phyloP scores from a whole-genome alignment of 1,140 invertebrate genomes.

The Anoplolepis gracilipes region DNA sequence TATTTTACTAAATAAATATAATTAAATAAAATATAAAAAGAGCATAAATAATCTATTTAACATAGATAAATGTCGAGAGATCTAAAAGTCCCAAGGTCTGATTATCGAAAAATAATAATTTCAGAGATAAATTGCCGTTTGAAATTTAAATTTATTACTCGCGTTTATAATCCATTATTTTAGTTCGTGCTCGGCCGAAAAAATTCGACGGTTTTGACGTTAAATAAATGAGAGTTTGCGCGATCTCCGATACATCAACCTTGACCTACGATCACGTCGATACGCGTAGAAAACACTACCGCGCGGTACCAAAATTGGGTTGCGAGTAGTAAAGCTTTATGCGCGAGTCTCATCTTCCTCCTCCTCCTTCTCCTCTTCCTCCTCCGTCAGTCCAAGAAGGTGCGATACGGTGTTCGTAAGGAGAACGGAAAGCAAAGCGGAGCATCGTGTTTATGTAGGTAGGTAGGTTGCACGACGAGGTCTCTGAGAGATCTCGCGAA shows the following conservation, averaged over 20 bases:
- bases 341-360: not conserved
- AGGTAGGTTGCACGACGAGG: slow-evolving; percentile 75
- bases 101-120: no score
- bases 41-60: no score
- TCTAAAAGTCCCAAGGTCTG: no score
- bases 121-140: no score
- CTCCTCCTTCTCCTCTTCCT: slow-evolving; percentile 52
- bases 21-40: no score
- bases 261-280: slow-evolving; percentile 68
- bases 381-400: slow-evolving; percentile 63
- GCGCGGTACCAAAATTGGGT: slow-evolving; percentile 67
- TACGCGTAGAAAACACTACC: slow-evolving; percentile 49
- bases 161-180: slow-evolving; percentile 5
- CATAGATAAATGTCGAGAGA: no score
- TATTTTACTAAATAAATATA: no score
- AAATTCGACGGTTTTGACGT: not conserved
- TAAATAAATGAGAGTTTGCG: not conserved
- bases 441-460: slow-evolving; percentile 78
- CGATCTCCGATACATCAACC: slow-evolving; percentile 47
- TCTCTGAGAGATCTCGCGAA: slow-evolving; percentile 66
- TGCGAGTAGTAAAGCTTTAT: slow-evolving; percentile 67
- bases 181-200: not conserved
- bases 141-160: not conserved
- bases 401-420: slow-evolving; percentile 73
- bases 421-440: slow-evolving; percentile 78